phyloP scores from a whole-genome alignment of 2,888 invertebrate genomes.

The Phorcus lineatus region DNA sequence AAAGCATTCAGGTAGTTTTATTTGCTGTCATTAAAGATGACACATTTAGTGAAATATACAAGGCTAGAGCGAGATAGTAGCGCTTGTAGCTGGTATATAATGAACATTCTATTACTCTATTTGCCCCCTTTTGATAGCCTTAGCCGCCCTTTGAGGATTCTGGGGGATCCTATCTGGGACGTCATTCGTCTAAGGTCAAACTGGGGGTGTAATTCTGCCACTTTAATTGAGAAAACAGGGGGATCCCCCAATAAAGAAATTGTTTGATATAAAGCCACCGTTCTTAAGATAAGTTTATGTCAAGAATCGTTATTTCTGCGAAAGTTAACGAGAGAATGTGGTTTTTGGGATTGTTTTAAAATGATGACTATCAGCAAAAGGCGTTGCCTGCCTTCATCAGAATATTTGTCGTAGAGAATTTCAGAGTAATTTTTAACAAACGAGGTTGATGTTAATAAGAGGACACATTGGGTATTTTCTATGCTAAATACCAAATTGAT shows the following conservation, averaged over 20 bases:
- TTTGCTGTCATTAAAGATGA: neutral
- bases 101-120: constrained; percentile 2
- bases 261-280: constrained; percentile 14
- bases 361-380: no score
- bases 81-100: neutral
- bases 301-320: neutral
- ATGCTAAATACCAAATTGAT: no score
- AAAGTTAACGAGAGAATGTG: neutral
- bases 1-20: constrained; percentile 12
- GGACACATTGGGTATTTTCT: no score
- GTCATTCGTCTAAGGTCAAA: constrained; percentile 6
- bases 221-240: constrained; percentile 8
- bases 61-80: neutral
- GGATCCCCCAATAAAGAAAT: constrained; percentile 18
- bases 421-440: no score
- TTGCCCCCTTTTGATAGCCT: neutral
- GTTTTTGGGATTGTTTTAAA: no score
- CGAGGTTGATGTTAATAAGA: no score
- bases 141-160: neutral
- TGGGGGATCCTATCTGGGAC: neutral
- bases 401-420: no score
- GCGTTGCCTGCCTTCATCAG: no score
- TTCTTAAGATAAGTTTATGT: constrained; percentile 11
- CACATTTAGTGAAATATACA: constrained; percentile 20
- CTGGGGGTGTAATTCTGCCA: neutral